A percentile compares a stretch with the other conserved stretches of the same genome.
Evolutionary conservation across 1,140 invertebrate species (phyloP).

Genomic region (Pissodes strobi): DNA sequence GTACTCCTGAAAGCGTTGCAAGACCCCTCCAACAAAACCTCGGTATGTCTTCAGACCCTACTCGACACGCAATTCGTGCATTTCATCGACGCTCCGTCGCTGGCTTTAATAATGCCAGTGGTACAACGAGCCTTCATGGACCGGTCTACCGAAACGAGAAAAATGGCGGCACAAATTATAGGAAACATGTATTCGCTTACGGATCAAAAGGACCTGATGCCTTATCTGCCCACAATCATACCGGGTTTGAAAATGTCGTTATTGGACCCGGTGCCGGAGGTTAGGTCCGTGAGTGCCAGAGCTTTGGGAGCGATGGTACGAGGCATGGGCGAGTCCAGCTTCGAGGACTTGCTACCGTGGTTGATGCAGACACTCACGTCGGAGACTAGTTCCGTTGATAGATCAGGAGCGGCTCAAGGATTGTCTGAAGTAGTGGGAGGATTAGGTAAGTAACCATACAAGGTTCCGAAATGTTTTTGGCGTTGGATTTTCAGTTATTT

Average conservation of each 20-base stretch:
- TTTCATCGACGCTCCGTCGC: constrained; percentile 97
- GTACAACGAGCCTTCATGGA: constrained; percentile 97
- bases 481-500: background rate
- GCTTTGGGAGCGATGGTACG: constrained; percentile 96
- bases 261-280: constrained; percentile 97
- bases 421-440: constrained; percentile 93
- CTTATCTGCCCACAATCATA: constrained; percentile 95
- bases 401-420: constrained; percentile 97
- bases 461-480: background rate
- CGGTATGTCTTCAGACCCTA: constrained; percentile 86
- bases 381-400: constrained; percentile 92
- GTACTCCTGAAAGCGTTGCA: constrained; percentile 90
- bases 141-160: constrained; percentile 94
- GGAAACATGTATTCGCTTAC: constrained; percentile 99
- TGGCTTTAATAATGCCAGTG: constrained; percentile 99
- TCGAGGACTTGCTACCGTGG: constrained; percentile 96
- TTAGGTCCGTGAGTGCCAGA: constrained; percentile 86
- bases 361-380: constrained; percentile 98
- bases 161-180: constrained; percentile 99
- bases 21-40: constrained; percentile 96
- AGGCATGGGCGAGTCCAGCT: constrained; percentile 94
- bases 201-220: constrained; percentile 96
- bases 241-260: constrained; percentile 96
- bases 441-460: constrained; percentile 62
- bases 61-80: constrained; percentile 98